Evolutionary conservation across 2,888 invertebrate genomes (phyloP).

Genomic region (Vanessa cardui): DNA sequence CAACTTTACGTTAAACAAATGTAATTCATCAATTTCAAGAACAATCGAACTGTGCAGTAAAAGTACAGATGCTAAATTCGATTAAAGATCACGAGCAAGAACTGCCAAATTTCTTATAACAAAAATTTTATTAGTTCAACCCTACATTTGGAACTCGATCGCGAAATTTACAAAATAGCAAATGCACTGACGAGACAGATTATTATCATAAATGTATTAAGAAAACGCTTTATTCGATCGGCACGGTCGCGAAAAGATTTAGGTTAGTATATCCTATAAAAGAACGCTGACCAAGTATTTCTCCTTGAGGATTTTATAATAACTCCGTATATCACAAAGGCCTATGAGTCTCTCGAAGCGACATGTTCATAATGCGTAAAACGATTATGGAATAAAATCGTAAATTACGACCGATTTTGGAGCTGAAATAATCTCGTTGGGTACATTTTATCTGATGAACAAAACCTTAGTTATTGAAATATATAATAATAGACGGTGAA

Average conservation of each 20-base stretch:
- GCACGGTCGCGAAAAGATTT: not conserved
- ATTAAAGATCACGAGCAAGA: no score
- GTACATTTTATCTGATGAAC: conserved; percentile 10
- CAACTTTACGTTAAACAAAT: no score
- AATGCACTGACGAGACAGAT: no score
- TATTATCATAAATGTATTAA: not conserved
- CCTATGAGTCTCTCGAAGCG: conserved; percentile 32
- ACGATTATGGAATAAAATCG: conserved; percentile 22
- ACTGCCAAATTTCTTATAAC: no score
- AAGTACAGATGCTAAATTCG: no score
- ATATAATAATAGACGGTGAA: not conserved
- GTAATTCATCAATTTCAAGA: no score
- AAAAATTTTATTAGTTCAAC: no score
- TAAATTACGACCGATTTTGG: conserved; percentile 18
- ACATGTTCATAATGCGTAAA: conserved; percentile 31
- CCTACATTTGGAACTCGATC: no score
- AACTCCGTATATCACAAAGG: conserved; percentile 34
- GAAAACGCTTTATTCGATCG: not conserved
- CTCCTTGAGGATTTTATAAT: conserved; percentile 31
- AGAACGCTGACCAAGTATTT: conserved; percentile 34
- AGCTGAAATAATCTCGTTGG: conserved; percentile 1
- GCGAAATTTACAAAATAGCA: no score
- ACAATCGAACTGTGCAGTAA: no score
- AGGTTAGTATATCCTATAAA: conserved; percentile 2
- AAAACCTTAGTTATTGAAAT: not conserved